Conservation (phyloP, 2,888 invertebrate genomes). For the Plagodis dolabraria region DNA sequence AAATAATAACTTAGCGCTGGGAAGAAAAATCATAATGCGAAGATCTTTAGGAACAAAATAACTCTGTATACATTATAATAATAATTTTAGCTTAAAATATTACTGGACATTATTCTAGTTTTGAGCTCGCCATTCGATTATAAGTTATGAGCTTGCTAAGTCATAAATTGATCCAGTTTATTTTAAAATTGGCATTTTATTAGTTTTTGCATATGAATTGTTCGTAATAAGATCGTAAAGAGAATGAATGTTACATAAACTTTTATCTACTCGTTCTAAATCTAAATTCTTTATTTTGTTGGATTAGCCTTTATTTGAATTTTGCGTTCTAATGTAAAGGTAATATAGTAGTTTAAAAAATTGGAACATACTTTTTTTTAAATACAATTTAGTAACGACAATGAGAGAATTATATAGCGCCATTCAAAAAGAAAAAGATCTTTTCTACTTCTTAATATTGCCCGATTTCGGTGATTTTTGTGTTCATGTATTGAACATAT, state of each 20-base stretch:
- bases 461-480: too few species aligned
- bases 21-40: too few species aligned
- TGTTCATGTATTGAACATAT: too few species aligned
- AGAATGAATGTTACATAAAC: conserved; percentile 1
- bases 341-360: not conserved
- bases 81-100: too few species aligned
- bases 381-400: not conserved
- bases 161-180: not conserved
- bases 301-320: conserved; percentile 1
- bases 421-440: too few species aligned
- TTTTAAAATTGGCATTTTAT: conserved; percentile 7
- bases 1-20: too few species aligned
- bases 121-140: not conserved
- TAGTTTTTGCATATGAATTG: conserved; percentile 5
- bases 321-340: conserved; percentile 1
- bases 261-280: not conserved
- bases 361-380: not conserved
- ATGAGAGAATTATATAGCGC: too few species aligned
- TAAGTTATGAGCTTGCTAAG: not conserved
- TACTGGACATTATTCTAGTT: not conserved
- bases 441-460: too few species aligned
- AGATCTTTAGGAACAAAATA: too few species aligned
- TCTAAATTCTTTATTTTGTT: not conserved
- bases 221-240: conserved; percentile 2
- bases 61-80: too few species aligned